phyloP scores from a whole-genome alignment of 2,113 vertebrate genomes.

The Charina bottae region DNA sequence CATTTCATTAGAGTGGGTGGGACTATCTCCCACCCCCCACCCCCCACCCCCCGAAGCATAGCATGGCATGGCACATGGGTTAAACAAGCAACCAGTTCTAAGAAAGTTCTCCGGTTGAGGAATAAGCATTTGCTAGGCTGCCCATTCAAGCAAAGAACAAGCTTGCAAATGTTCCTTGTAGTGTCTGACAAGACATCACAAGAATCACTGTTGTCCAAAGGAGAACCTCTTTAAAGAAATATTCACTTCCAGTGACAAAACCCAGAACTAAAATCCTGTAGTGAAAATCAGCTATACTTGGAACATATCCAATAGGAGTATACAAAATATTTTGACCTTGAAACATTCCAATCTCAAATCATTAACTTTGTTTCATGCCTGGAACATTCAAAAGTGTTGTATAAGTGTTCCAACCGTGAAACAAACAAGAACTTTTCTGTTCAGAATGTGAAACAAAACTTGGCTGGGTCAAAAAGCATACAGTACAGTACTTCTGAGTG shows the following conservation, averaged over 20 bases:
- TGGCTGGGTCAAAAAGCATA: too few relatives aligned
- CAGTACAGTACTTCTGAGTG: too few relatives aligned
- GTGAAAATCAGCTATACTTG: neutral
- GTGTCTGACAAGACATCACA: neutral
- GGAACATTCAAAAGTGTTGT: too few relatives aligned
- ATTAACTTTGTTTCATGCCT: neutral
- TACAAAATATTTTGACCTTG: neutral
- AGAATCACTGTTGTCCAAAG: neutral
- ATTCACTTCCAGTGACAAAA: neutral
- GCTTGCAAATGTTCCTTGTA: neutral
- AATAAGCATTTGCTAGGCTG: neutral
- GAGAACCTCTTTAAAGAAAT: neutral
- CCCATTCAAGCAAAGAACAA: neutral
- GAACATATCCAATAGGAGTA: neutral
- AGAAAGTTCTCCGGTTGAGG: neutral
- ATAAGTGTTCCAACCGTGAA: too few relatives aligned
- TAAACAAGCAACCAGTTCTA: neutral
- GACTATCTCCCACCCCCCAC: neutral
- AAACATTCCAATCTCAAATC: neutral
- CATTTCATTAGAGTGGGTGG: neutral
- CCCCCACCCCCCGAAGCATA: neutral
- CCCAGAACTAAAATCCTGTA: neutral
- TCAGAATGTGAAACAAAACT: too few relatives aligned
- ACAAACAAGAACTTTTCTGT: too few relatives aligned
- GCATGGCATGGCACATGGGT: too few relatives aligned